Evolutionary conservation across 2,113 vertebrate genomes (phyloP).

Genomic region (Leptocoma aspasia): DNA sequence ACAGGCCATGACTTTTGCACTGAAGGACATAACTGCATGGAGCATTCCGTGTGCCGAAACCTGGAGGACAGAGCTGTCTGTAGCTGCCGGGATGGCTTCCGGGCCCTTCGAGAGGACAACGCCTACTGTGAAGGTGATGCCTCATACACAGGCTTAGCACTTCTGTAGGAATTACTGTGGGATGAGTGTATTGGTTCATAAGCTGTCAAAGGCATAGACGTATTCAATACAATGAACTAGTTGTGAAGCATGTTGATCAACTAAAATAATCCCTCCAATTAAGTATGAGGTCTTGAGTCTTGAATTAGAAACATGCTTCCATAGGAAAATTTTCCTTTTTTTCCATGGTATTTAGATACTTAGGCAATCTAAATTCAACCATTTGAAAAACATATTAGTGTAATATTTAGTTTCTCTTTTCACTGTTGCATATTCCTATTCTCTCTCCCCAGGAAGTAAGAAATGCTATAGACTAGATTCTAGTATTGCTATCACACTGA

Average conservation of each 20-base stretch:
- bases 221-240: slow-evolving; percentile 45
- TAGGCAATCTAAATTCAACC: neutral
- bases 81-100: slow-evolving; percentile 90
- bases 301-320: slow-evolving; percentile 38
- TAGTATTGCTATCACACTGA: neutral
- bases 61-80: slow-evolving; percentile 90
- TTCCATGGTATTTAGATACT: slow-evolving; percentile 11
- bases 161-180: neutral
- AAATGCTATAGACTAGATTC: neutral
- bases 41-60: slow-evolving; percentile 92
- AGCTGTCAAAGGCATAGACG: slow-evolving; percentile 36
- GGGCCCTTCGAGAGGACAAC: slow-evolving; percentile 90
- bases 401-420: neutral
- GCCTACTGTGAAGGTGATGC: slow-evolving; percentile 95
- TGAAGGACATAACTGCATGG: slow-evolving; percentile 87
- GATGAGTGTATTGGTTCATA: slow-evolving; percentile 19
- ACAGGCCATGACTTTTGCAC: slow-evolving; percentile 94
- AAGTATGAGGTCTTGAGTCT: slow-evolving; percentile 38
- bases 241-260: slow-evolving; percentile 56
- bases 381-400: neutral
- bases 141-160: neutral
- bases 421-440: neutral
- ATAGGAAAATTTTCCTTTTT: neutral
- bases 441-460: neutral
- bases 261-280: slow-evolving; percentile 41